Conservation (phyloP, 2,888 invertebrate genomes). For the Hofmannophila pseudospretella region DNA sequence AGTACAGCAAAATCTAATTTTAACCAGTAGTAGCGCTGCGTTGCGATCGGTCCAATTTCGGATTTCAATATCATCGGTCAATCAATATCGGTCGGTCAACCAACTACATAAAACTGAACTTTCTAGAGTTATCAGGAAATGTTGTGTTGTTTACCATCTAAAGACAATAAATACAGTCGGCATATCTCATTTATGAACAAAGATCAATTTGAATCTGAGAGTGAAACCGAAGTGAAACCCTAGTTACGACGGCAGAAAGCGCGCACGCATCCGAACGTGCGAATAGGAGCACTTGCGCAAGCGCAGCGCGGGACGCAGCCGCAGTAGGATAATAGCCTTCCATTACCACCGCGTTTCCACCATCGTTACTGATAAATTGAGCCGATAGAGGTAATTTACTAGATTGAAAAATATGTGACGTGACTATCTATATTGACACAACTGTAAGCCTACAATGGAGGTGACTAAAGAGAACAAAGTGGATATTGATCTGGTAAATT, state of each 20-base stretch:
- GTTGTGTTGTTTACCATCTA: too few species aligned
- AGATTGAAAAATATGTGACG: slow-evolving; percentile 13
- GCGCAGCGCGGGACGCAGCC: slow-evolving; percentile 25
- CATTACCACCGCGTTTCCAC: slow-evolving; percentile 35
- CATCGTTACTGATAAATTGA: slow-evolving; percentile 39
- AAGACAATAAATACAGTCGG: too few species aligned
- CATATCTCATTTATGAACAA: too few species aligned
- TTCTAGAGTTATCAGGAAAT: too few species aligned
- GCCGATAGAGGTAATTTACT: slow-evolving; percentile 27
- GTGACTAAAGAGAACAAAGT: not conserved
- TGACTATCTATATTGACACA: slow-evolving; percentile 8
- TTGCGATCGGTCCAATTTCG: too few species aligned
- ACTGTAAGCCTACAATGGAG: slow-evolving; percentile 3
- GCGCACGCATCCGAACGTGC: slow-evolving; percentile 46
- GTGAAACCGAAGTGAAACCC: not conserved
- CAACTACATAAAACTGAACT: too few species aligned
- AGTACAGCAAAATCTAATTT: too few species aligned
- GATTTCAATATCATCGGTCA: too few species aligned
- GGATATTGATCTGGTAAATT: slow-evolving; percentile 60
- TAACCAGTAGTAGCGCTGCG: too few species aligned
- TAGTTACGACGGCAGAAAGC: slow-evolving; percentile 26
- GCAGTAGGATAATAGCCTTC: slow-evolving; percentile 35
- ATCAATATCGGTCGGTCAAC: too few species aligned
- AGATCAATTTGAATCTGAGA: too few species aligned
- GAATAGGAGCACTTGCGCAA: slow-evolving; percentile 67